Percentiles rank a stretch among this genome's conserved stretches.
phyloP scores from a whole-genome alignment of 2,113 vertebrate species.

The Orcinus orca region DNA sequence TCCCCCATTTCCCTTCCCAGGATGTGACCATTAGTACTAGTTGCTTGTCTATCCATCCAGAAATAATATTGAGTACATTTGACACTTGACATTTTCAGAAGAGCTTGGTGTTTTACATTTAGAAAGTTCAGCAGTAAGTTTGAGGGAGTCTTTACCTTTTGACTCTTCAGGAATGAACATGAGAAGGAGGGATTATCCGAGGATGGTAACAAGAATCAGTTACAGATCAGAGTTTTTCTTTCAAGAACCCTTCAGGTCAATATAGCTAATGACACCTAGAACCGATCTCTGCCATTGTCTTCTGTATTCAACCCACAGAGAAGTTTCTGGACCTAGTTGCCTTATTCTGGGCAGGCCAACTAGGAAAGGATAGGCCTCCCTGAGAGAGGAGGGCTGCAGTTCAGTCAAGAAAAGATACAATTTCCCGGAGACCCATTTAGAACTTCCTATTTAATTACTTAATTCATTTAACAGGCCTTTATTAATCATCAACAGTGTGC shows the following conservation, averaged over 20 bases:
- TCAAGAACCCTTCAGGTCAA: not conserved
- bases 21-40: not conserved
- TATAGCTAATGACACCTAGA: not conserved
- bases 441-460: constrained; percentile 39
- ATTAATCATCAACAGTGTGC: constrained; percentile 21
- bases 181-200: not conserved
- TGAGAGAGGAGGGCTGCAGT: not conserved
- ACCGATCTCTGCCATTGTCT: not conserved
- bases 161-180: not conserved
- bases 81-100: not conserved
- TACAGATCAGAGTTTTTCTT: not conserved
- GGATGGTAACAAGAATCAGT: not conserved
- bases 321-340: not conserved
- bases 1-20: not conserved
- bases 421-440: constrained; percentile 15
- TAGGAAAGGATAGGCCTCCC: not conserved
- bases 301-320: not conserved
- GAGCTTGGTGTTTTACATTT: not conserved
- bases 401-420: not conserved
- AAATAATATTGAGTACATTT: not conserved
- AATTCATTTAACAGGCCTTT: constrained; percentile 21
- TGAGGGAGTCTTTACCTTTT: constrained; percentile 25
- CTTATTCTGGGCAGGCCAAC: not conserved
- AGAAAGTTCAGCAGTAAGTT: not conserved
- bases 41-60: not conserved